Evolutionary conservation across 1,140 invertebrate genomes (phyloP).

Genomic region (Lepidurus packardi): DNA sequence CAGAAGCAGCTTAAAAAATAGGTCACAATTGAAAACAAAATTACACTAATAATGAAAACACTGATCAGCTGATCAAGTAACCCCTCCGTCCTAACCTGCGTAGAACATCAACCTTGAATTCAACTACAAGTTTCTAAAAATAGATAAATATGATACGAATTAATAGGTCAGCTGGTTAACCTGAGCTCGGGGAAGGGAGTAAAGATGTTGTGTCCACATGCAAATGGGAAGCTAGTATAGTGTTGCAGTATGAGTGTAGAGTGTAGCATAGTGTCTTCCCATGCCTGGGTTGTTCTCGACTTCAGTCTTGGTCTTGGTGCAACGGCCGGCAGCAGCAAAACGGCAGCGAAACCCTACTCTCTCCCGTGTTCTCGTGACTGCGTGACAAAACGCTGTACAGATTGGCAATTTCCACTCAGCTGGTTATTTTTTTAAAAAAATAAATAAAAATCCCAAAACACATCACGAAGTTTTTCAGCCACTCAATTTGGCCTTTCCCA

Average conservation of each 20-base stretch:
- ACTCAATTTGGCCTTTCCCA: too few relatives aligned
- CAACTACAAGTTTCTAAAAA: too few relatives aligned
- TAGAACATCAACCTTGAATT: too few relatives aligned
- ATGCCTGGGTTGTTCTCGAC: background rate
- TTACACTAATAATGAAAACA: too few relatives aligned
- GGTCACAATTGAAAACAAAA: too few relatives aligned
- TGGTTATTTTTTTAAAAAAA: too few relatives aligned
- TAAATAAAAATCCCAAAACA: too few relatives aligned
- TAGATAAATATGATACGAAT: background rate
- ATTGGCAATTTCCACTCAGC: background rate
- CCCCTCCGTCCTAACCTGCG: too few relatives aligned
- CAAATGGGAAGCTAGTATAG: background rate
- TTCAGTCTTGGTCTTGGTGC: constrained; percentile 14
- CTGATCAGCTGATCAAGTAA: too few relatives aligned
- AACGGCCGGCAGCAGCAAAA: background rate
- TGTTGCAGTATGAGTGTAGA: background rate
- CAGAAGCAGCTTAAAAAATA: too few relatives aligned
- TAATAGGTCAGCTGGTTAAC: background rate
- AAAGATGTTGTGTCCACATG: background rate
- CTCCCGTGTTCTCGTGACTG: too few relatives aligned
- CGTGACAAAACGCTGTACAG: background rate
- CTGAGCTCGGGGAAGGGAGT: background rate
- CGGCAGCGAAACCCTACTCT: background rate
- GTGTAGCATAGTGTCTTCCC: background rate
- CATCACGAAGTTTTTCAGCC: too few relatives aligned